phyloP scores from a whole-genome alignment of 1,140 invertebrate species.

The Leptoteleia sp. region DNA sequence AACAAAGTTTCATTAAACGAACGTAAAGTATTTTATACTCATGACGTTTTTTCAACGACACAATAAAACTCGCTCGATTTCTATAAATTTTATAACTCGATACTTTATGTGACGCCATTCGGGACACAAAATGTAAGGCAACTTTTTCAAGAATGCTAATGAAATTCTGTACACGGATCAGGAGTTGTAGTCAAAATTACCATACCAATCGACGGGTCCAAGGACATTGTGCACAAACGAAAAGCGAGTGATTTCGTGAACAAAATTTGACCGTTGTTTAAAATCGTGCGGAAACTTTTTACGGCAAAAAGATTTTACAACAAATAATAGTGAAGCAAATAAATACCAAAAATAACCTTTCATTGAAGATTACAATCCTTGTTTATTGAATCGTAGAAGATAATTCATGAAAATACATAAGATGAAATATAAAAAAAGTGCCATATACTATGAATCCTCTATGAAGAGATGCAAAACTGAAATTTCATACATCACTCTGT shows the following conservation, averaged over 20 bases:
- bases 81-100: constrained; percentile 33
- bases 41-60: background rate
- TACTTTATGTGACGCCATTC: constrained; percentile 29
- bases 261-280: too few relatives aligned
- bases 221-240: constrained; percentile 7
- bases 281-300: too few relatives aligned
- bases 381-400: too few relatives aligned
- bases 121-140: constrained; percentile 18
- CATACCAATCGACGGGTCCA: constrained; percentile 29
- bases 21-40: constrained; percentile 17
- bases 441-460: too few relatives aligned
- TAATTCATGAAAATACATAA: too few relatives aligned
- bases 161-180: constrained; percentile 39
- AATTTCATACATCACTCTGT: too few relatives aligned
- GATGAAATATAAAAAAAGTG: too few relatives aligned
- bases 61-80: constrained; percentile 25
- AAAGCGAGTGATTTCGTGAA: background rate
- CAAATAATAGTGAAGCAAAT: too few relatives aligned
- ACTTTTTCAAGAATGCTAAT: constrained; percentile 21
- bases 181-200: constrained; percentile 44
- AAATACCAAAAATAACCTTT: too few relatives aligned
- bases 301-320: too few relatives aligned
- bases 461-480: too few relatives aligned
- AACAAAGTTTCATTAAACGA: constrained; percentile 13
- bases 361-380: too few relatives aligned